Base-by-base conservation (phyloP, 2,113 vertebrate species). In the Edolisoma coerulescens region DNA sequence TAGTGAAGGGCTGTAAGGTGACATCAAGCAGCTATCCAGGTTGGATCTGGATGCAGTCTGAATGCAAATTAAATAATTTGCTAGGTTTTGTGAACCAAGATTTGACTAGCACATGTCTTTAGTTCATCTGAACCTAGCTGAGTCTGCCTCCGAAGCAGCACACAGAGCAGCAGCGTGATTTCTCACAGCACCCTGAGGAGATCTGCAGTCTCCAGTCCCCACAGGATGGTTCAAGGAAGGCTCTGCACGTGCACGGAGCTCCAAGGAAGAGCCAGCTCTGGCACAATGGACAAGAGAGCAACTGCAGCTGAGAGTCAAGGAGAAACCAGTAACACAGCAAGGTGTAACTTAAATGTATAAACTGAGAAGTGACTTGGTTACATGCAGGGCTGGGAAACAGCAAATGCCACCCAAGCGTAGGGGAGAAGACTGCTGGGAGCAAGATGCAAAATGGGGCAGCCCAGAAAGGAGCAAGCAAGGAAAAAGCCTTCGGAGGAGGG, bases 11-110 rank as follows among this genome's bases (percentile, higher is more conserved):
- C 28, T 71, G 39, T 54, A 81, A 77, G 74, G 87, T 77, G 61
- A 84, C 63, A 84, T 75, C 68, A 68, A 84, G 89, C 84, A 87
- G 47, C 33, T 39, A 49, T 37, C 41, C 92, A 82, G 74, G 59
- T 26, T 87, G 64, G 63, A 44, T 42, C 79, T 53, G 63, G 45
- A 83, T 37, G 75, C 2, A 0, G 59, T 49, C 37, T 76, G 82
- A 91, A 87, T 44, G 79, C 45, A 83, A 93, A 85, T 49, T 8
- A 32, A 56, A 45, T 41, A 1, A 83, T 65, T 76, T 47, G 27
- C 67, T 60, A 7, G 1, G 22, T 41, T 76, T 90, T 85, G 47
- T 50, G 71, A 83, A 61, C 37, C 69, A 57, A 77, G 59, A 35
- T 53, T 65, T 73, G 87, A 79, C 33, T 33, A 56, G 50, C 68